These are phyloP conservation scores for Capromys pilorides DNA, from an alignment of 2,797 vertebrate species.

Conservation along the genomic window DNA sequence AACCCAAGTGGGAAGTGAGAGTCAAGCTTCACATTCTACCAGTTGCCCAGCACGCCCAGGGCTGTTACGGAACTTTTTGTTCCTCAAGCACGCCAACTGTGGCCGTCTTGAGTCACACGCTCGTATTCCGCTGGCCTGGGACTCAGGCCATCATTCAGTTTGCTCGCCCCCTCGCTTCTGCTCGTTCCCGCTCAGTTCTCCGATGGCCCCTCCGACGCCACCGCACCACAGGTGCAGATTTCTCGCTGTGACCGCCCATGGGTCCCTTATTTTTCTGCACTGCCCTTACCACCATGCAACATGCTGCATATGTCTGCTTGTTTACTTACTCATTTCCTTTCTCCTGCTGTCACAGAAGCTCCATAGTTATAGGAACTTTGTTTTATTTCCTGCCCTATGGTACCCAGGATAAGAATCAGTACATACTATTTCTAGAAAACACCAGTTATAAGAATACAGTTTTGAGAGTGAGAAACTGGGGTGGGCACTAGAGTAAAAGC, in stretches of 20 bases:
- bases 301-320: not conserved
- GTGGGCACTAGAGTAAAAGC: not conserved
- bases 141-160: not conserved
- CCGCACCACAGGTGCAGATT: fast-evolving
- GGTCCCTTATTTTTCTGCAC: not conserved
- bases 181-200: not conserved
- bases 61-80: not conserved
- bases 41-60: not conserved
- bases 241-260: not conserved
- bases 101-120: not conserved
- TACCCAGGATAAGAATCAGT: not conserved
- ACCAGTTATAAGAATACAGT: not conserved
- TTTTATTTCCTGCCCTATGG: constrained; percentile 9
- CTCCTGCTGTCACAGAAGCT: not conserved
- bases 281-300: not conserved
- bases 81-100: not conserved
- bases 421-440: not conserved
- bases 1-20: constrained; percentile 45
- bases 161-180: not conserved
- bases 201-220: not conserved
- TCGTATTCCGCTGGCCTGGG: not conserved
- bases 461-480: not conserved
- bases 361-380: not conserved
- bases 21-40: not conserved
- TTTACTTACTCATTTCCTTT: constrained; percentile 21